Percentiles rank a stretch among this genome's conserved stretches.
phyloP scores from a whole-genome alignment of 2,888 invertebrate genomes.

The Lasioglossum vierecki region DNA sequence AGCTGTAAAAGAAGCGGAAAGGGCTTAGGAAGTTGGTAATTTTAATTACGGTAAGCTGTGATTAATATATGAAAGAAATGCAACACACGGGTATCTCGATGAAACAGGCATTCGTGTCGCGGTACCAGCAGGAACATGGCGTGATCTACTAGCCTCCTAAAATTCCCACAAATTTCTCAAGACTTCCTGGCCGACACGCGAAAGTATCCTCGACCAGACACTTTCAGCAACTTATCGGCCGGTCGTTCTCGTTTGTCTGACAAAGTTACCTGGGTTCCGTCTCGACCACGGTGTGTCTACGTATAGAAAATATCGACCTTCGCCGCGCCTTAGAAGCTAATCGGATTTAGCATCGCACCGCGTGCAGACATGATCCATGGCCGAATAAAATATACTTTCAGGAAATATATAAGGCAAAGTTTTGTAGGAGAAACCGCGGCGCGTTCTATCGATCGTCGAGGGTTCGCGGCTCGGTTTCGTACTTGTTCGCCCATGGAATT shows the following conservation, averaged over 20 bases:
- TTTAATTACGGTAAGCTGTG: neutral
- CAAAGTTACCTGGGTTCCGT: slow-evolving; percentile 42
- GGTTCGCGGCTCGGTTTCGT: slow-evolving; percentile 26
- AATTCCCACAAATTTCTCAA: slow-evolving; percentile 29
- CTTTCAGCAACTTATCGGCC: slow-evolving; percentile 30
- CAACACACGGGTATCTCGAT: neutral
- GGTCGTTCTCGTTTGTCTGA: slow-evolving; percentile 39
- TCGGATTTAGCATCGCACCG: slow-evolving; percentile 66
- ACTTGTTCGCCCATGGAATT: slow-evolving; percentile 12
- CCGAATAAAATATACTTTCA: slow-evolving; percentile 63
- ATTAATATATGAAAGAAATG: neutral
- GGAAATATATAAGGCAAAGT: slow-evolving; percentile 52
- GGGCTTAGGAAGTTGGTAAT: neutral
- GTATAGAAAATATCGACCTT: slow-evolving; percentile 67
- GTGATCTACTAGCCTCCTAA: slow-evolving; percentile 1
- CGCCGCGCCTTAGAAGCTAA: slow-evolving; percentile 68
- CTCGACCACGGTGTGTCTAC: slow-evolving; percentile 31
- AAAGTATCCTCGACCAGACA: slow-evolving; percentile 10
- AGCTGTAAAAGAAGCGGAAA: neutral
- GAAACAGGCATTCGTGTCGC: slow-evolving; percentile 7
- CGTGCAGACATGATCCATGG: slow-evolving; percentile 60
- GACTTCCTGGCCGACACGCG: neutral
- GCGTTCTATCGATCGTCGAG: slow-evolving; percentile 50
- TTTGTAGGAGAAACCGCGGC: slow-evolving; percentile 43
- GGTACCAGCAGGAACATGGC: neutral